Evolutionary conservation across 2,113 vertebrate species (phyloP).

Genomic region (Trichomycterus rosablanca): DNA sequence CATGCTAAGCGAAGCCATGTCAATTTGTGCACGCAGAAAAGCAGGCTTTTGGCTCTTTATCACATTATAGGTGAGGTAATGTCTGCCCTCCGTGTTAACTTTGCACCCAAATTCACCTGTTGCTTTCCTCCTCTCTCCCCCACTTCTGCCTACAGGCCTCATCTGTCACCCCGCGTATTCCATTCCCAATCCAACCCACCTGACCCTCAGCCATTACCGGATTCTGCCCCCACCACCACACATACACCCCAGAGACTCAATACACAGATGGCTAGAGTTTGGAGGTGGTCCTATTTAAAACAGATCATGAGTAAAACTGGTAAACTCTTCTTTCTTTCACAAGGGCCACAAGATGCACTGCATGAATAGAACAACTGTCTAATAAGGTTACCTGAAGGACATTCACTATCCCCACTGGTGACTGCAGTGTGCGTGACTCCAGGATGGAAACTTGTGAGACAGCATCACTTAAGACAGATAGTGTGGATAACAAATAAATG

Average conservation of each 20-base stretch:
- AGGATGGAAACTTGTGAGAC: conserved; percentile 38
- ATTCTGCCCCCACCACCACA: background rate
- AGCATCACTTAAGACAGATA: conserved; percentile 16
- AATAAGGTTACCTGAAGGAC: conserved; percentile 52
- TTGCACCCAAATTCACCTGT: conserved; percentile 39
- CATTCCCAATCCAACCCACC: conserved; percentile 8
- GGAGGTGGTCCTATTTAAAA: conserved; percentile 43
- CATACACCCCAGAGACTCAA: conserved; percentile 32
- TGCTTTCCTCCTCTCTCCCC: background rate
- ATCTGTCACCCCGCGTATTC: conserved; percentile 30
- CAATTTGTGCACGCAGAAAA: conserved; percentile 1
- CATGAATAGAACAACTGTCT: conserved; percentile 63
- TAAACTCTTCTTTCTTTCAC: conserved; percentile 35
- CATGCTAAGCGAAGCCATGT: conserved; percentile 3
- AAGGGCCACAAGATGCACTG: conserved; percentile 45
- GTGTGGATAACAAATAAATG: conserved; percentile 10
- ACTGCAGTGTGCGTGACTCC: conserved; percentile 18
- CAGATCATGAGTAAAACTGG: conserved; percentile 22
- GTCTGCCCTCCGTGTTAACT: conserved; percentile 41
- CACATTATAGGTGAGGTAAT: conserved; percentile 26
- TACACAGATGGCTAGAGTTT: conserved; percentile 32
- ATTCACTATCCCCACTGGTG: conserved; percentile 46
- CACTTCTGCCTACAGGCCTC: conserved; percentile 26
- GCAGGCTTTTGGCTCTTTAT: conserved; percentile 18
- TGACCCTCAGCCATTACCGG: conserved; percentile 29